Evolutionary conservation across 2,797 vertebrate genomes (phyloP).

Genomic region (Meriones psammophilus): DNA sequence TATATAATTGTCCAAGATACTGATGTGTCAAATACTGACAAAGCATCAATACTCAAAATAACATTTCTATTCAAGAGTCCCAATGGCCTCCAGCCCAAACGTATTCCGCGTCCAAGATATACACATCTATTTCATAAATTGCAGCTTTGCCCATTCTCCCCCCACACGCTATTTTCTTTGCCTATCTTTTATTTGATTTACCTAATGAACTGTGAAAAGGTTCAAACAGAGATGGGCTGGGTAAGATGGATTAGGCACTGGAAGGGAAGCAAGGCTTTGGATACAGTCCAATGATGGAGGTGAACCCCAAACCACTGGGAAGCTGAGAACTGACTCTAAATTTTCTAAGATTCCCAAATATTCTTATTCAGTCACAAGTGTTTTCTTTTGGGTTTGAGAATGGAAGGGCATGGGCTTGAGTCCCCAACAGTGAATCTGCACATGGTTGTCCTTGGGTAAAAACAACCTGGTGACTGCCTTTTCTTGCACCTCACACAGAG

Average conservation of each 20-base stretch:
- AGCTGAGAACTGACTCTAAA: background rate
- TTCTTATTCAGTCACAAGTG: background rate
- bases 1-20: background rate
- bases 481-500: background rate
- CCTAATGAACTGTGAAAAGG: background rate
- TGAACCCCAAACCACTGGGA: background rate
- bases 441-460: background rate
- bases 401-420: background rate
- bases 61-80: constrained; percentile 30
- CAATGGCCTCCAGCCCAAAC: background rate
- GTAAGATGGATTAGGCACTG: background rate
- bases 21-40: background rate
- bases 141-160: background rate
- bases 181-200: constrained; percentile 9
- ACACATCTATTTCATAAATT: background rate
- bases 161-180: background rate
- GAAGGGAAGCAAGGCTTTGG: constrained; percentile 15
- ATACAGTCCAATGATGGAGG: background rate
- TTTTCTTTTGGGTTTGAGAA: constrained; percentile 47
- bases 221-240: background rate
- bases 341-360: constrained; percentile 46
- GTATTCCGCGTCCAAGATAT: constrained; percentile 14
- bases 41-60: constrained; percentile 39
- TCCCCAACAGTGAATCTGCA: background rate
- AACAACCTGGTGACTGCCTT: background rate